Percentiles rank a stretch among this genome's conserved stretches.
phyloP scores from a whole-genome alignment of 2,113 vertebrate species.

The Psilopogon haemacephalus region DNA sequence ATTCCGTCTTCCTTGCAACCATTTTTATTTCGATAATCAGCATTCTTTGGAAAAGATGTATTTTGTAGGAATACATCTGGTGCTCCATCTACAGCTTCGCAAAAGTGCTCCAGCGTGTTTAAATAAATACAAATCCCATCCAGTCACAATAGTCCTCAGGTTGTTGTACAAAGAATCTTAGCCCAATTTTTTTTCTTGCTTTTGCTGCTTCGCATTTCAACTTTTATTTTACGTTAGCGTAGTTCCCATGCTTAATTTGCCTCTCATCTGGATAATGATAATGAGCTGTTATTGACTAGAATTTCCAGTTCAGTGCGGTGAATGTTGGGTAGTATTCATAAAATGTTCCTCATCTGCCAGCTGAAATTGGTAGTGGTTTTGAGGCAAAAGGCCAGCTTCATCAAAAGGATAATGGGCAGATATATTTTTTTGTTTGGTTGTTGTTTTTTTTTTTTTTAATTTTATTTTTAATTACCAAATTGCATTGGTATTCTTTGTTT shows the following conservation, averaged over 20 bases:
- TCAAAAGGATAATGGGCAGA: conserved; percentile 80
- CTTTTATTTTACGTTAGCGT: conserved; percentile 47
- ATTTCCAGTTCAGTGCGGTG: conserved; percentile 69
- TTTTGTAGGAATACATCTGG: not conserved
- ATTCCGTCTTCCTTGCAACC: not conserved
- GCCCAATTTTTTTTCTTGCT: conserved; percentile 32
- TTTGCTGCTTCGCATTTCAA: conserved; percentile 52
- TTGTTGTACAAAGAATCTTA: not conserved
- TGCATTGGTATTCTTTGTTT: conserved; percentile 79
- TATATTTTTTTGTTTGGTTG: conserved; percentile 73
- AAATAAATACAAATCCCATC: not conserved
- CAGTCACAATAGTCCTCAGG: not conserved
- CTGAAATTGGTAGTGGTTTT: conserved; percentile 76
- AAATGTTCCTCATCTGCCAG: conserved; percentile 73
- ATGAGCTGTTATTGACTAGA: conserved; percentile 71
- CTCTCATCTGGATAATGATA: conserved; percentile 74
- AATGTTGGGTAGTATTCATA: conserved; percentile 72
- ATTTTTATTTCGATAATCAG: not conserved
- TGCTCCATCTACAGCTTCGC: not conserved
- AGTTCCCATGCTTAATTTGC: conserved; percentile 66
- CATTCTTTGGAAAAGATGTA: not conserved
- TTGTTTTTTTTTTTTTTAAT: conserved; percentile 73
- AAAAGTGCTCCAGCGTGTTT: not conserved
- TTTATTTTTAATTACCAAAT: conserved; percentile 77
- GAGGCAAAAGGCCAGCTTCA: conserved; percentile 78